Percentiles rank a stretch among this genome's conserved stretches.
These are phyloP conservation scores for Vanessa cardui DNA, from an alignment of 2,888 invertebrate genomes.

Conservation along the genomic window DNA sequence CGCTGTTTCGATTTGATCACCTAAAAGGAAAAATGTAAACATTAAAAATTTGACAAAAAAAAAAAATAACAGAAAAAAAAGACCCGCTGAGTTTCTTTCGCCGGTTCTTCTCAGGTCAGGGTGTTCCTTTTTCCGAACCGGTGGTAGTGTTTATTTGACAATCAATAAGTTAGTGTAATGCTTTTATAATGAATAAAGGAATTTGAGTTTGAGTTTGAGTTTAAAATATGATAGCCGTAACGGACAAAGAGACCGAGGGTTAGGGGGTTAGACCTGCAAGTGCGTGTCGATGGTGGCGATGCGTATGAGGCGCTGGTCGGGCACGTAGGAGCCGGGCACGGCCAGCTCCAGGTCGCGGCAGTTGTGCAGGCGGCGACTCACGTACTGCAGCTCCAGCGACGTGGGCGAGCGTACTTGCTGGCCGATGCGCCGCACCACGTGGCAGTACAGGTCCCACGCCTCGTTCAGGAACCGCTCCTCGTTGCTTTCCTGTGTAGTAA, in stretches of 20 bases:
- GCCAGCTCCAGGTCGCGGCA: slow-evolving; percentile 96
- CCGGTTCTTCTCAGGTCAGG: too few species aligned
- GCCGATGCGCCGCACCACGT: slow-evolving; percentile 97
- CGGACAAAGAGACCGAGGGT: not conserved
- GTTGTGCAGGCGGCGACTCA: slow-evolving; percentile 93
- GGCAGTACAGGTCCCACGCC: slow-evolving; percentile 99
- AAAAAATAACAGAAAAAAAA: too few species aligned
- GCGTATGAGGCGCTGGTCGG: slow-evolving; percentile 91
- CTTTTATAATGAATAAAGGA: too few species aligned
- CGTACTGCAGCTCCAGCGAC: slow-evolving; percentile 95
- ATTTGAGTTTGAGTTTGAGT: too few species aligned
- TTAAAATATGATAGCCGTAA: too few species aligned
- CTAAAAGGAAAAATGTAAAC: slow-evolving; percentile 55
- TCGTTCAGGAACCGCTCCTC: slow-evolving; percentile 96
- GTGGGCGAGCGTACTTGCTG: slow-evolving; percentile 94
- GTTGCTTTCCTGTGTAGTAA: slow-evolving; percentile 83
- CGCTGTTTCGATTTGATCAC: slow-evolving; percentile 99
- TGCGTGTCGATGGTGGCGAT: slow-evolving; percentile 95
- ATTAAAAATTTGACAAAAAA: too few species aligned
- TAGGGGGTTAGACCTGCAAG: slow-evolving; percentile 86
- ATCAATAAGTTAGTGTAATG: too few species aligned
- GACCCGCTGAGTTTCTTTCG: too few species aligned
- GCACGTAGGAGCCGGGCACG: slow-evolving; percentile 99
- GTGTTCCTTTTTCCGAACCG: too few species aligned
- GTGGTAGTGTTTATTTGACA: too few species aligned